Conservation (phyloP, 1,140 invertebrate genomes). For the Aphelinus certus region DNA sequence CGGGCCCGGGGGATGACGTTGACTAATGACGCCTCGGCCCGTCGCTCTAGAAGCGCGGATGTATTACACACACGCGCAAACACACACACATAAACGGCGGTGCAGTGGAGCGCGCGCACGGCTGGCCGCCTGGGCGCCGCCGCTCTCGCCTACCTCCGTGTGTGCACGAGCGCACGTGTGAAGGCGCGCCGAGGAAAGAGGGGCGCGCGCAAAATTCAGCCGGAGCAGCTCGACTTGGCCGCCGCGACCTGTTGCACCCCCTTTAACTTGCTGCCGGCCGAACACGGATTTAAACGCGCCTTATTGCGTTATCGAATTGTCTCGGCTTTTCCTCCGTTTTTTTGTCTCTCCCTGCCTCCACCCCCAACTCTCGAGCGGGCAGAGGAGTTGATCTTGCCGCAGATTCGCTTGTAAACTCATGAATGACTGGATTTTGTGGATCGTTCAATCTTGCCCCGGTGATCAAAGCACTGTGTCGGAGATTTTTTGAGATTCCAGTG, state of each 20-base stretch:
- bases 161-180: neutral
- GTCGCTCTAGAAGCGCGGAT: slow-evolving; percentile 30
- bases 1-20: slow-evolving; percentile 61
- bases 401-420: too few relatives aligned
- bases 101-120: too few relatives aligned
- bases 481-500: too few relatives aligned
- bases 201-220: slow-evolving; percentile 65
- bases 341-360: slow-evolving; percentile 33
- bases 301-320: slow-evolving; percentile 65
- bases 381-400: too few relatives aligned
- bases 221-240: slow-evolving; percentile 45
- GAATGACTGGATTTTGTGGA: too few relatives aligned
- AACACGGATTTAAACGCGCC: slow-evolving; percentile 64
- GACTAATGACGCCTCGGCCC: slow-evolving; percentile 64
- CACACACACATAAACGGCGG: too few relatives aligned
- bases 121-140: too few relatives aligned
- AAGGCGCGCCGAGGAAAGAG: slow-evolving; percentile 39
- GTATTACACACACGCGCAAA: too few relatives aligned
- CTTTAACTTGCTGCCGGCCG: slow-evolving; percentile 58
- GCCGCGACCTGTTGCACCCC: slow-evolving; percentile 66
- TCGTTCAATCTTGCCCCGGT: too few relatives aligned
- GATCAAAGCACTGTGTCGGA: too few relatives aligned
- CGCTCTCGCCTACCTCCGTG: neutral
- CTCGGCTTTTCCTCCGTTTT: neutral
- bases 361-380: slow-evolving; percentile 20